phyloP scores from a whole-genome alignment of 2,113 vertebrate genomes.

The Uria aalge region DNA sequence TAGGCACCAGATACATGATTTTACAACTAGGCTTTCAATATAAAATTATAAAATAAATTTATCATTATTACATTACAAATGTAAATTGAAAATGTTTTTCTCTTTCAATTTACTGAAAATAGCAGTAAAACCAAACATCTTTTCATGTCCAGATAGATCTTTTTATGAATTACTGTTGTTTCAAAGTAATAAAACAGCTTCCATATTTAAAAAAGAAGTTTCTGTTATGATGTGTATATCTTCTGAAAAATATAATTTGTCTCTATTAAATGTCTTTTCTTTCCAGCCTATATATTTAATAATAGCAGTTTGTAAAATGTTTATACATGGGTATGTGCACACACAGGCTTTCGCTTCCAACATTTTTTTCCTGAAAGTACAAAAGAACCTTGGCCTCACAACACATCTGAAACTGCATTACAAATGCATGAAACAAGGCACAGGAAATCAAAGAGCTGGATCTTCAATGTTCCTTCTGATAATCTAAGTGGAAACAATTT shows the following conservation, averaged over 20 bases:
- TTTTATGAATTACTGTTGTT: not conserved
- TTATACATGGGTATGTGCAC: not conserved
- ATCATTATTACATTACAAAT: not conserved
- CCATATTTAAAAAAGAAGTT: not conserved
- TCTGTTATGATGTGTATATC: not conserved
- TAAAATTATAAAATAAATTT: not conserved
- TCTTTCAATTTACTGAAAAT: not conserved
- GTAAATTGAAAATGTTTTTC: not conserved
- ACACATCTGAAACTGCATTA: not conserved
- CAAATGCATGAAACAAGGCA: not conserved
- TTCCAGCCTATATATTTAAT: not conserved
- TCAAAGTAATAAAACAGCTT: not conserved
- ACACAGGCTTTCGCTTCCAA: not conserved
- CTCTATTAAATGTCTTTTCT: not conserved
- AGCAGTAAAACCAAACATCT: not conserved
- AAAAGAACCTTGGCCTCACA: not conserved
- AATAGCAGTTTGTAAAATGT: not conserved
- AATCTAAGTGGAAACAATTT: not conserved
- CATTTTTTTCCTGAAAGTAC: not conserved
- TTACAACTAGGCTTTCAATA: not conserved
- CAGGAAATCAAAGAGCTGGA: not conserved
- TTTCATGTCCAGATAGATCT: not conserved
- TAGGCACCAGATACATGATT: not conserved
- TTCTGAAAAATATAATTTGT: not conserved
- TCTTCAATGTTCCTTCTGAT: constrained; percentile 17